Percentiles rank a stretch among this genome's conserved stretches.
These are phyloP conservation scores for Cylindroiulus punctatus DNA, from an alignment of 2,888 invertebrate species.

Conservation along the genomic window DNA sequence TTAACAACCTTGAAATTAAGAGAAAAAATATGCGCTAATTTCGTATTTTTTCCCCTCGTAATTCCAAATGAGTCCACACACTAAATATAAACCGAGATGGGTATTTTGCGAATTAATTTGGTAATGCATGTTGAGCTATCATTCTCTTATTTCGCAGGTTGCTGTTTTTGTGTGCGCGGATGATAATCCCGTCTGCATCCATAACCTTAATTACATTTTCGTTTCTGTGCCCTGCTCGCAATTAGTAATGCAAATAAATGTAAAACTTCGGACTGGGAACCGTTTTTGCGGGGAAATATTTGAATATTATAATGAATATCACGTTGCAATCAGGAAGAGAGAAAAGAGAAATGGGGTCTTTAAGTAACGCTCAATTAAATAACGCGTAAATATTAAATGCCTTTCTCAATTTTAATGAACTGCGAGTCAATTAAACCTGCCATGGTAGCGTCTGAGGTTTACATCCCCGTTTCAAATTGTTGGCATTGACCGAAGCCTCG, in stretches of 20 bases:
- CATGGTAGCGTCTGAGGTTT: neutral
- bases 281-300: neutral
- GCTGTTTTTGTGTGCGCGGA: neutral
- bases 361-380: slow-evolving; percentile 11
- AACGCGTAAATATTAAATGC: slow-evolving; percentile 6
- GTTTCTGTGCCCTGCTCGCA: neutral
- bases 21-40: slow-evolving; percentile 29
- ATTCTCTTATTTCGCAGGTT: neutral
- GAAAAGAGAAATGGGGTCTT: neutral
- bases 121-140: slow-evolving; percentile 34
- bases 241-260: slow-evolving; percentile 45
- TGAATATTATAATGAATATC: slow-evolving; percentile 11
- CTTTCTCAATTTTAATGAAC: slow-evolving; percentile 39
- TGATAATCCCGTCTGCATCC: neutral
- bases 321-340: neutral
- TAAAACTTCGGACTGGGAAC: neutral
- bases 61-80: neutral
- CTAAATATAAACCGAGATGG: slow-evolving; percentile 40
- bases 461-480: neutral
- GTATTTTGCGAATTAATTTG: slow-evolving; percentile 8
- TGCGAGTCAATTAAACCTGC: slow-evolving; percentile 6
- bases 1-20: slow-evolving; percentile 40
- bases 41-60: neutral
- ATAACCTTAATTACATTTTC: slow-evolving; percentile 36
- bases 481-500: neutral